Percentiles rank a stretch among this genome's conserved stretches.
Conservation (phyloP, 2,113 vertebrate genomes). For the Tringa solitaria region DNA sequence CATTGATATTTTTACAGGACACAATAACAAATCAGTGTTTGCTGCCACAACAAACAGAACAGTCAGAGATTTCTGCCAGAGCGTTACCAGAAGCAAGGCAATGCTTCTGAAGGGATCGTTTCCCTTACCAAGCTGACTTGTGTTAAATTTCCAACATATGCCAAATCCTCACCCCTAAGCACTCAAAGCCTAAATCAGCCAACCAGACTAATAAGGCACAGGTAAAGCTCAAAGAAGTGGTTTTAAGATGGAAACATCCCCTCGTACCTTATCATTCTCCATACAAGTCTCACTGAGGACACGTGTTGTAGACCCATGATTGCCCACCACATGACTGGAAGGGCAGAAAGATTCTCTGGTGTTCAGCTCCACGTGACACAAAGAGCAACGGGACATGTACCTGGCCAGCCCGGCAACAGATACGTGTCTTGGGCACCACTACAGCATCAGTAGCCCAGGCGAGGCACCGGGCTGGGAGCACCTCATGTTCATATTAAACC, state of each 20-base stretch:
- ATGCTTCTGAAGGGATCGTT: neutral
- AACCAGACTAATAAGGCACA: neutral
- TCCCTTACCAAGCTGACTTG: neutral
- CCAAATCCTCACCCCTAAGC: neutral
- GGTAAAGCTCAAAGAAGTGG: neutral
- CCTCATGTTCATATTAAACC: neutral
- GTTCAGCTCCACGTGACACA: fast-evolving
- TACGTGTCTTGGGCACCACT: neutral
- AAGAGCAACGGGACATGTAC: neutral
- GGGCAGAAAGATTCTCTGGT: neutral
- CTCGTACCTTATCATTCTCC: neutral
- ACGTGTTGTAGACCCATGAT: fast-evolving
- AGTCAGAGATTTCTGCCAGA: neutral
- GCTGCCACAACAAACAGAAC: neutral
- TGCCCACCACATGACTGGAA: neutral
- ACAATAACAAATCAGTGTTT: conserved; percentile 6
- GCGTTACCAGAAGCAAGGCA: neutral
- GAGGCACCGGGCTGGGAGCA: neutral
- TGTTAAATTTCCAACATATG: neutral
- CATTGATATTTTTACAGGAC: neutral
- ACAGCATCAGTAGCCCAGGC: neutral
- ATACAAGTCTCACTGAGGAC: neutral
- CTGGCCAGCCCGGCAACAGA: neutral
- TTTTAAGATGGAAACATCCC: neutral
- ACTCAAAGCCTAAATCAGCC: fast-evolving